These are phyloP conservation scores for Holcopasites calliopsidis DNA, from an alignment of 1,140 invertebrate genomes.

Conservation along the genomic window DNA sequence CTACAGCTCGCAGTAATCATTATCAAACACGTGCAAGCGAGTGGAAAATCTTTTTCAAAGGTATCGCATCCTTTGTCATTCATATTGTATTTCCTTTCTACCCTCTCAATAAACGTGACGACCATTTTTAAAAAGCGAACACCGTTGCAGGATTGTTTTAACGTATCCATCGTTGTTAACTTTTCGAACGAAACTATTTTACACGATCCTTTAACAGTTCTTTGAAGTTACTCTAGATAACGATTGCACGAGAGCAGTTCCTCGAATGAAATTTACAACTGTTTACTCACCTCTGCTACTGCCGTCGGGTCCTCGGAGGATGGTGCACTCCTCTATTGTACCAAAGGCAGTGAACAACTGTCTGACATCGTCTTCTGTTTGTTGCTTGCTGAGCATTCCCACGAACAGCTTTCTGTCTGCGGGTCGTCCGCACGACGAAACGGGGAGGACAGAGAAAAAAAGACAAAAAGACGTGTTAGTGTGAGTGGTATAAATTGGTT, in stretches of 20 bases:
- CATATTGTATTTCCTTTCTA: neutral
- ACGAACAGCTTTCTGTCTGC: slow-evolving; percentile 99
- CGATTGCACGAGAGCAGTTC: no score
- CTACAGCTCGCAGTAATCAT: slow-evolving; percentile 26
- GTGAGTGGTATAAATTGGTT: neutral
- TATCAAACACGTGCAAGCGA: slow-evolving; percentile 1
- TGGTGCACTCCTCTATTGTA: slow-evolving; percentile 99
- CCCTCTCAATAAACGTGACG: neutral
- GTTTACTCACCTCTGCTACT: slow-evolving; percentile 94
- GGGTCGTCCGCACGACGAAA: slow-evolving; percentile 70
- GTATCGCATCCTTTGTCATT: slow-evolving; percentile 56
- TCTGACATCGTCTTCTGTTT: slow-evolving; percentile 98
- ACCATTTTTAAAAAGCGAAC: neutral
- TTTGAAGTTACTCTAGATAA: no score
- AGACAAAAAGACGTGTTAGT: slow-evolving; percentile 66
- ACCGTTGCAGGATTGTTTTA: no score
- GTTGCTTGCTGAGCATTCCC: slow-evolving; percentile 99
- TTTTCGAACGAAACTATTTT: no score
- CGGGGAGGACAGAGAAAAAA: slow-evolving; percentile 66
- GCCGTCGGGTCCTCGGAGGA: slow-evolving; percentile 97
- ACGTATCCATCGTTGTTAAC: no score
- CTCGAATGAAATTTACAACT: neutral
- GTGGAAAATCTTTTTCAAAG: slow-evolving; percentile 16
- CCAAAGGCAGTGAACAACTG: slow-evolving; percentile 98
- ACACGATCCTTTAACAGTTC: no score